phyloP scores from a whole-genome alignment of 2,797 vertebrate genomes.

The Xiphophorus birchmanni region DNA sequence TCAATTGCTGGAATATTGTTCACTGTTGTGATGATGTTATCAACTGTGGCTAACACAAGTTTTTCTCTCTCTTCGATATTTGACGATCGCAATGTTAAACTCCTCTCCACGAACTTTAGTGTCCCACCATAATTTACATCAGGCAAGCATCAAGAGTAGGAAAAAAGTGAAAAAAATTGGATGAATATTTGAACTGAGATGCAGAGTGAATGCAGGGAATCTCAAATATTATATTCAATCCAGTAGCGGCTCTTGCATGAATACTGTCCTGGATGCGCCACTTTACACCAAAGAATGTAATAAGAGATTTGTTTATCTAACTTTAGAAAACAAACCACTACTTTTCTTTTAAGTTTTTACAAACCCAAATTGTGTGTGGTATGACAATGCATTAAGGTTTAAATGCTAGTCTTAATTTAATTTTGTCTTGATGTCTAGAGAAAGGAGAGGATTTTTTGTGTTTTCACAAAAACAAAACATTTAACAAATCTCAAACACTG shows the following conservation, averaged over 20 bases:
- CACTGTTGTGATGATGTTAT: not conserved
- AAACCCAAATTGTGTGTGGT: not conserved
- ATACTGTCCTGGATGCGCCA: no score
- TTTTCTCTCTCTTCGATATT: not conserved
- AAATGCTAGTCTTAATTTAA: not conserved
- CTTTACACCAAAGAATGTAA: not conserved
- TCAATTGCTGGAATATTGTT: not conserved
- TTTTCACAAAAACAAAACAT: not conserved
- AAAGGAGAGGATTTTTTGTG: not conserved
- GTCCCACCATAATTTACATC: not conserved
- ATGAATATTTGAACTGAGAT: not conserved
- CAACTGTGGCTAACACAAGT: not conserved
- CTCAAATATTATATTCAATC: not conserved
- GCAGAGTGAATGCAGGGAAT: not conserved
- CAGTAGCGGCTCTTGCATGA: not conserved
- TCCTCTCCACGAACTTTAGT: not conserved
- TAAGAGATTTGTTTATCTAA: not conserved
- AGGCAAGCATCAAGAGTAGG: not conserved
- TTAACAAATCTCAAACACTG: not conserved
- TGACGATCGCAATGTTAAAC: not conserved
- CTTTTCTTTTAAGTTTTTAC: not conserved
- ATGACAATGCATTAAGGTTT: not conserved
- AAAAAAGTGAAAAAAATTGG: not conserved
- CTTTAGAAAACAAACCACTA: not conserved
- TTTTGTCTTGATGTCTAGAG: not conserved